phyloP scores from a whole-genome alignment of 2,888 invertebrate species.

The Melikaiella ostensackeni region DNA sequence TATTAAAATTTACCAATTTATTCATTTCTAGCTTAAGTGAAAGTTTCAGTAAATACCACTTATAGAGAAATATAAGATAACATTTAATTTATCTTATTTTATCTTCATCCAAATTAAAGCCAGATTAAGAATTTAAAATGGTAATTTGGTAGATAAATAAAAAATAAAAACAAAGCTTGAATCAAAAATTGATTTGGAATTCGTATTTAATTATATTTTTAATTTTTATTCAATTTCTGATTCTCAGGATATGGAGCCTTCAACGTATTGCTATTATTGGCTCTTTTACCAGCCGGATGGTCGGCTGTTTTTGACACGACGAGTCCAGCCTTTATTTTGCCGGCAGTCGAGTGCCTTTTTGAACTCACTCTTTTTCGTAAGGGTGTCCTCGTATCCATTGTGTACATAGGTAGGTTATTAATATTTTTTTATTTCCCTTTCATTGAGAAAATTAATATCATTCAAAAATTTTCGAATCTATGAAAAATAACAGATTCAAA shows the following conservation, averaged over 20 bases:
- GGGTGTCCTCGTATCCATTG: slow-evolving; percentile 85
- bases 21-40: no score
- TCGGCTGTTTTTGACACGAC: slow-evolving; percentile 85
- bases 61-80: no score
- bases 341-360: slow-evolving; percentile 87
- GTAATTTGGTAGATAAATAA: no score
- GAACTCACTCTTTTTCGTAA: slow-evolving; percentile 83
- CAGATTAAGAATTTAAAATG: no score
- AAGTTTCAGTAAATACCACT: no score
- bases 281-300: slow-evolving; percentile 82
- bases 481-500: neutral
- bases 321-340: slow-evolving; percentile 85
- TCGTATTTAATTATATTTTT: no score
- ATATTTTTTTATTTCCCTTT: neutral
- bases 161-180: no score
- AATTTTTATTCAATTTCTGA: neutral
- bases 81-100: no score
- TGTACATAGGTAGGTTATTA: slow-evolving; percentile 82
- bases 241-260: slow-evolving; percentile 82
- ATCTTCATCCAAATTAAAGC: no score
- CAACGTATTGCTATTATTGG: slow-evolving; percentile 82
- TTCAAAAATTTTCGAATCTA: no score
- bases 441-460: neutral
- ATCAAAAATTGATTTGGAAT: no score
- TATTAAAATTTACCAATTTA: no score